Evolutionary conservation across 2,888 invertebrate genomes (phyloP), one percentile per base, ranked within the genome.

Genomic region (Lobophora halterata): DNA sequence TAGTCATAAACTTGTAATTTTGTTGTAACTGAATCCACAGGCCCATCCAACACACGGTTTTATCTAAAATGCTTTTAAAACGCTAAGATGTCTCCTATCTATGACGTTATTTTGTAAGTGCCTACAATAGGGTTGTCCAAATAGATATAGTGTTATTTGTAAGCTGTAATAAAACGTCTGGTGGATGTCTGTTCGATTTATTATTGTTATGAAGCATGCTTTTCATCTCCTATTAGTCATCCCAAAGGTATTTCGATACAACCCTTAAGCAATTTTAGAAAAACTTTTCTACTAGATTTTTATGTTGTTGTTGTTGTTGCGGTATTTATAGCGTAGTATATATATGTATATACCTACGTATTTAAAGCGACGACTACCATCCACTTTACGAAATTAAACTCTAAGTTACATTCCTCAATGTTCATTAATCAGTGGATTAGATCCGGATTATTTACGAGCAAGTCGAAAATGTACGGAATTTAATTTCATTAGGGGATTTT

Each of bases 351-450:
- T 14, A 14, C 14, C 14, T 14, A 14, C n/a, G n/a, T n/a, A n/a
- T n/a, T n/a, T n/a, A n/a, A n/a, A n/a, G n/a, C n/a, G n/a, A n/a
- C n/a, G n/a, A n/a, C 38, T 41, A 50, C 27, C 24, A 47, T 52
- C 58, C 61, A 65, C 65, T 67, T 52, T 43, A 59, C 50, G 49
- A 65, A 66, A 71, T 68, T 65, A 67, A 66, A 60, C 62, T 61
- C 58, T n/a, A 63, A 65, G 62, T 40, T 52, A 73, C 65, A 69
- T 64, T 65, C 62, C 63, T 55, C 56, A 54, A 54, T 65, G 69
- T 79, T 82, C 80, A 79, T 85, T 83, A 85, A 83, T 86, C 86
- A 83, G 80, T 69, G 80, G 85, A 86, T 85, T 85, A 83, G 83
- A 85, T 82, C 72, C 69, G 63, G 55, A 74, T 77, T 85, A 86